Evolutionary conservation across 2,113 vertebrate species (phyloP).

Genomic region (Rhagologus leucostigma): DNA sequence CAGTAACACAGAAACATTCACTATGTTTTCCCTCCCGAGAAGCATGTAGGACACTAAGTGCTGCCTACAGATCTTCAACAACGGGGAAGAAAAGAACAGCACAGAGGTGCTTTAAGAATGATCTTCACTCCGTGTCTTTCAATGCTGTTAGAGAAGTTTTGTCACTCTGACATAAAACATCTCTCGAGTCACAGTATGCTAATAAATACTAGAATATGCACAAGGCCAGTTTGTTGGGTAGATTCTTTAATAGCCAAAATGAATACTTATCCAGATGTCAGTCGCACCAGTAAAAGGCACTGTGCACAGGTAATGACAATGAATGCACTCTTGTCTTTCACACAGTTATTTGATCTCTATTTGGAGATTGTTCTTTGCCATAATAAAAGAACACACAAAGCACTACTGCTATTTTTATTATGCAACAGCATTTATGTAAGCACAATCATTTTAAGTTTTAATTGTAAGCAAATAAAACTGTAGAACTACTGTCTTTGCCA

Average conservation of each 20-base stretch:
- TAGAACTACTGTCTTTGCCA: not conserved
- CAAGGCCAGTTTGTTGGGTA: not conserved
- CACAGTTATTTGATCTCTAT: not conserved
- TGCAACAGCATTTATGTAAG: not conserved
- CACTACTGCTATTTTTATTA: not conserved
- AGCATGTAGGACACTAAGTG: not conserved
- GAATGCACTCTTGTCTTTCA: not conserved
- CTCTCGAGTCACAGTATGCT: not conserved
- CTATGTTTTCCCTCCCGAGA: not conserved
- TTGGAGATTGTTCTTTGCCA: not conserved
- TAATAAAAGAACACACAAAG: not conserved
- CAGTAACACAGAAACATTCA: not conserved
- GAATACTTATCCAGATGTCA: not conserved
- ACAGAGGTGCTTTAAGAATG: not conserved
- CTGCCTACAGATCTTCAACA: not conserved
- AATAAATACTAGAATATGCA: not conserved
- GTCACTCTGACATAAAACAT: not conserved
- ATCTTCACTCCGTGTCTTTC: not conserved
- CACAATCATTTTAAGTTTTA: not conserved
- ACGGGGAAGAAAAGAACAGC: not conserved
- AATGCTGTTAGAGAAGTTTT: not conserved
- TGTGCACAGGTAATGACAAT: not conserved
- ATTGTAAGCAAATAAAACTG: not conserved
- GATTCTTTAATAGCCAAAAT: not conserved
- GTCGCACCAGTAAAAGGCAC: not conserved